These are phyloP conservation scores for Piprites chloris DNA, from an alignment of 2,113 vertebrate genomes.

Conservation along the genomic window DNA sequence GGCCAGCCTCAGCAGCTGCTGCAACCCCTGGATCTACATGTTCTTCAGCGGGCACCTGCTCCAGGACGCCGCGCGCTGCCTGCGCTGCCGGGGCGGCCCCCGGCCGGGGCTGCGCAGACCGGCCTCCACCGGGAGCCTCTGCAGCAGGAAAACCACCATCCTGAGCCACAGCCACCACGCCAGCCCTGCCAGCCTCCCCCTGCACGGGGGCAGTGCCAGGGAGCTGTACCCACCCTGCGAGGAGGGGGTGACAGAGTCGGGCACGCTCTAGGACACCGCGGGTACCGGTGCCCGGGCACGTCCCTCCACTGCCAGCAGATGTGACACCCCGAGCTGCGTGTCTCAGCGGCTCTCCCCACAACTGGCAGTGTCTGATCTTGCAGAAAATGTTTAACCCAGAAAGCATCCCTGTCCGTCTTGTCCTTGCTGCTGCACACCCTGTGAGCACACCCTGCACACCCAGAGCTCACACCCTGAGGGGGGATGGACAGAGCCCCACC, in stretches of 20 bases:
- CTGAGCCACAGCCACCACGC: constrained; percentile 54
- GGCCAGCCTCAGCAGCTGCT: constrained; percentile 82
- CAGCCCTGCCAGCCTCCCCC: neutral
- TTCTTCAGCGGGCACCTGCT: constrained; percentile 75
- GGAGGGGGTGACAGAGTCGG: constrained; percentile 33
- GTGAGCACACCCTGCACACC: no score
- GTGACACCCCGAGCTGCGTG: fast-evolving
- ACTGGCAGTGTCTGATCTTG: neutral
- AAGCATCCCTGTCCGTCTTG: fast-evolving
- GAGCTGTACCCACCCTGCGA: neutral
- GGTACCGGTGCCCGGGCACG: neutral
- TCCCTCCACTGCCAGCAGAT: neutral
- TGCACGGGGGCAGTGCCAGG: neutral
- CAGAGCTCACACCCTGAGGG: no score
- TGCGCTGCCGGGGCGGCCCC: neutral
- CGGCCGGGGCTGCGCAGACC: neutral
- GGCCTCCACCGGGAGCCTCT: constrained; percentile 67
- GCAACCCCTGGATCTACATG: constrained; percentile 84
- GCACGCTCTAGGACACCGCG: neutral
- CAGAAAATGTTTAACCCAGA: fast-evolving
- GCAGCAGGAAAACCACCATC: constrained; percentile 67
- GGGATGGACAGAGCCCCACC: neutral
- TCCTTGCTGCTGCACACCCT: fast-evolving
- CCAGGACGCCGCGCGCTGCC: neutral
- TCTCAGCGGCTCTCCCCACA: neutral